Evolutionary conservation across 1,140 invertebrate genomes (phyloP).

Genomic region (Lasioglossum baleicum): DNA sequence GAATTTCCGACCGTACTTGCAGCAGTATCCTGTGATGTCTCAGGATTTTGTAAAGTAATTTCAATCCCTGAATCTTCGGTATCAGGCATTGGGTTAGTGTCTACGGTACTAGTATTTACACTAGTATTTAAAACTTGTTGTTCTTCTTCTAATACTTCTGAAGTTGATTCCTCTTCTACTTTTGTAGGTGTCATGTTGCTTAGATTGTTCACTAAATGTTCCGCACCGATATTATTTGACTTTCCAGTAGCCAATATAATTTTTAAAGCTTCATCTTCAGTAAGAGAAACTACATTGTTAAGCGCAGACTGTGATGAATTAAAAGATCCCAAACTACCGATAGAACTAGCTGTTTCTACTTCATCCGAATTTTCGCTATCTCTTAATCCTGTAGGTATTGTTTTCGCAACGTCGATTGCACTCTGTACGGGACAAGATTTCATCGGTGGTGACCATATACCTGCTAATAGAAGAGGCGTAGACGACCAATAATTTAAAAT

Average conservation of each 20-base stretch:
- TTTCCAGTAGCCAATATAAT: slow-evolving; percentile 81
- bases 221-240: too few species aligned
- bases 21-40: slow-evolving; percentile 49
- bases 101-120: slow-evolving; percentile 37
- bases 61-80: slow-evolving; percentile 28
- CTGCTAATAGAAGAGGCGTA: slow-evolving; percentile 90
- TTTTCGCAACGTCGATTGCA: slow-evolving; percentile 87
- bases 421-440: slow-evolving; percentile 84
- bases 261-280: slow-evolving; percentile 84
- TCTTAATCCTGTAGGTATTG: slow-evolving; percentile 80
- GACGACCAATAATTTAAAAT: slow-evolving; percentile 94
- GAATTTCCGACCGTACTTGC: slow-evolving; percentile 82
- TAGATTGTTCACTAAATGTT: slow-evolving; percentile 16
- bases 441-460: slow-evolving; percentile 90
- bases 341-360: slow-evolving; percentile 74
- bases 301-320: slow-evolving; percentile 69
- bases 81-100: slow-evolving; percentile 39
- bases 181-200: slow-evolving; percentile 38
- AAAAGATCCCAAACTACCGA: slow-evolving; percentile 74
- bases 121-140: slow-evolving; percentile 47
- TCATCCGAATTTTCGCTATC: slow-evolving; percentile 71
- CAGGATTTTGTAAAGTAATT: slow-evolving; percentile 40
- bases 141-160: slow-evolving; percentile 31
- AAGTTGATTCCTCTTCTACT: slow-evolving; percentile 35
- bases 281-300: slow-evolving; percentile 66